Evolutionary conservation across 2,888 invertebrate genomes (phyloP), one percentile per base, ranked within the genome.

Genomic region (Sminthurides aquaticus): DNA sequence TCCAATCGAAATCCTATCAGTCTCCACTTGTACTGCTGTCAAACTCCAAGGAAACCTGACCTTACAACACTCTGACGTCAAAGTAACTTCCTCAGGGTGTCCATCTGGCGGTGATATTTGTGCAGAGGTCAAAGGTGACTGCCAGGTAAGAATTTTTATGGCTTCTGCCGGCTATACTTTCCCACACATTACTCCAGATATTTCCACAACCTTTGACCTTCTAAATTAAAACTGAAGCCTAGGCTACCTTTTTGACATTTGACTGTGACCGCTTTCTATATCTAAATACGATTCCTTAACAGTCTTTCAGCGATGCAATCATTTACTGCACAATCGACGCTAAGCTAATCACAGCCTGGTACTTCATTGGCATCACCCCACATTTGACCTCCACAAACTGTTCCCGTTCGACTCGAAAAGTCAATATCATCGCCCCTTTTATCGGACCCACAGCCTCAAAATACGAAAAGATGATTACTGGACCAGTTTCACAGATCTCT

Each of bases 291-390:
- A n/a, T n/a, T n/a, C n/a, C n/a, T n/a, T n/a, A n/a, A n/a, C n/a
- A n/a, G n/a, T n/a, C n/a, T n/a, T n/a, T n/a, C n/a, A n/a, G n/a
- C n/a, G n/a, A n/a, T n/a, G n/a, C n/a, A n/a, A 61, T 67, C 25
- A 60, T 67, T n/a, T 67, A 62, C 27, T 67, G 67, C 54, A 67
- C 65, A n/a, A 25, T 25, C 15, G 62, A 67, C 43, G 15, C n/a
- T 3, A 34, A 25, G 8, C 1, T 22, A 3, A 34, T 62, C 18
- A 48, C 48, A 5, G 26, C 62, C 2, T 67, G 65, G 65, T 63
- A 58, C 34, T 60, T 65, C n/a, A 20, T 65, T n/a, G 67, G 67
- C 2, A 29, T 22, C 34, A 34, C 54, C 29, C 59, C 18, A 15
- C 2, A 2, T 15, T 2, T 5, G 15, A 49, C 28, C 26, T 11